Evolutionary conservation across 2,888 invertebrate species (phyloP).

Genomic region (Nezara viridula): DNA sequence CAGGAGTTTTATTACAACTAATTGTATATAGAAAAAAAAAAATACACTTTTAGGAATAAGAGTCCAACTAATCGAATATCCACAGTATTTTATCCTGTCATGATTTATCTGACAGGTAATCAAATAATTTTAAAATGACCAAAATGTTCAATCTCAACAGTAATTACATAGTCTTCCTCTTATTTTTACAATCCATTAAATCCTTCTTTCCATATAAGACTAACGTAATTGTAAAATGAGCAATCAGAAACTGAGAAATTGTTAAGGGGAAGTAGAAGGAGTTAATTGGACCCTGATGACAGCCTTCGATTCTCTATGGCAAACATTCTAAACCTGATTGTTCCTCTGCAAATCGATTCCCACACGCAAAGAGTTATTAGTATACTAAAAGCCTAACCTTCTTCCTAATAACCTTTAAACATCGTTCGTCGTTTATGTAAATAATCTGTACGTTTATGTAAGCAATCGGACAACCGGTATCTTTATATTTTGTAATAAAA

Average conservation of each 20-base stretch:
- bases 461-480: no score
- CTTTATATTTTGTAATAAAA: no score
- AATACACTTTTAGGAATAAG: no score
- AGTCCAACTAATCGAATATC: background rate
- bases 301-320: background rate
- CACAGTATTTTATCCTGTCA: background rate
- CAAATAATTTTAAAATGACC: background rate
- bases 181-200: background rate
- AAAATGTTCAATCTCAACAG: background rate
- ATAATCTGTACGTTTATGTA: no score
- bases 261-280: background rate
- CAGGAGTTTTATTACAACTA: no score
- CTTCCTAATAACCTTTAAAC: background rate
- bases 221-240: background rate
- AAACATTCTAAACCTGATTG: background rate
- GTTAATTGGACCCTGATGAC: background rate
- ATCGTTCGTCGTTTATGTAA: no score
- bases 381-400: background rate
- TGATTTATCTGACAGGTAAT: background rate
- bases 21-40: no score
- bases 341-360: background rate
- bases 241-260: background rate
- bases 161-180: background rate
- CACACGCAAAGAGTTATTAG: background rate
- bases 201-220: background rate